Conservation (phyloP, 2,113 vertebrate genomes). For the Crotalus horridus region DNA sequence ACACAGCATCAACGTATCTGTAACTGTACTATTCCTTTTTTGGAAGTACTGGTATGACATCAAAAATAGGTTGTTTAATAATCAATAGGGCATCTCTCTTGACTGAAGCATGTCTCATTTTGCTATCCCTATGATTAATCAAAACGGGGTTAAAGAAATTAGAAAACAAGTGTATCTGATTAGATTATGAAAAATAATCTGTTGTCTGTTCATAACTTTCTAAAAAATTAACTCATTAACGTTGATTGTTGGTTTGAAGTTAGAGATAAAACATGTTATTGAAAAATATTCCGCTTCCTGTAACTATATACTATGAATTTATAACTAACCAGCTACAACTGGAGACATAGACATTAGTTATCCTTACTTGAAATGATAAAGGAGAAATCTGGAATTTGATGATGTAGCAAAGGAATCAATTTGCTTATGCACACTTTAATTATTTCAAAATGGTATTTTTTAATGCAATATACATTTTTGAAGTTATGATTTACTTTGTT, state of each 20-base stretch:
- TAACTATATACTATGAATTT: background rate
- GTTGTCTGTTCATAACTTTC: background rate
- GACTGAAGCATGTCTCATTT: background rate
- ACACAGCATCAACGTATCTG: background rate
- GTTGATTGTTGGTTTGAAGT: background rate
- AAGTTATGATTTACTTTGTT: background rate
- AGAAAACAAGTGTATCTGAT: background rate
- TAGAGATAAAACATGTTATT: background rate
- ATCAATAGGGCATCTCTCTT: background rate
- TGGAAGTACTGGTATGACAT: background rate
- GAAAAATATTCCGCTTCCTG: background rate
- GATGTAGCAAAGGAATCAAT: background rate
- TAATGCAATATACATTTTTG: background rate
- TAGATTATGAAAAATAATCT: background rate
- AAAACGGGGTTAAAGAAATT: background rate
- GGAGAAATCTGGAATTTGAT: background rate
- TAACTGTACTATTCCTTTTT: background rate
- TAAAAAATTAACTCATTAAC: background rate
- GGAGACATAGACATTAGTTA: background rate
- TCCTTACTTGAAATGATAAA: background rate
- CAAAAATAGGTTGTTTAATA: background rate
- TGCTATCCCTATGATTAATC: background rate
- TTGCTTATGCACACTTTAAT: background rate
- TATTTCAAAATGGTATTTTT: background rate
- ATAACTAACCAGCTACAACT: background rate